These are phyloP conservation scores for Odontophorus gujanensis DNA, from an alignment of 2,113 vertebrate species.

Conservation along the genomic window DNA sequence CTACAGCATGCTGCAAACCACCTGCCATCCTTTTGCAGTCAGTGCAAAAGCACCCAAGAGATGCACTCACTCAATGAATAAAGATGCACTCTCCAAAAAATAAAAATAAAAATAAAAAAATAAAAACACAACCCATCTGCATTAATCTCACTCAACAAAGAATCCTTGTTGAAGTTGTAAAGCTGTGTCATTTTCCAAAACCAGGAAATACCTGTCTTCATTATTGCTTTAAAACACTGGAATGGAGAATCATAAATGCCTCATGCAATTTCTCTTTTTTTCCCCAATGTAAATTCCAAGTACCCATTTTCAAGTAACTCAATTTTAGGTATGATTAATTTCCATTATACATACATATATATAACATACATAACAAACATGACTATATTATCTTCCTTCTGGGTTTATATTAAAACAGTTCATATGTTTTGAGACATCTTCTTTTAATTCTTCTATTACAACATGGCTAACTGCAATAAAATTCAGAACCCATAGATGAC, in stretches of 20 bases:
- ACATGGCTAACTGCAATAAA: neutral
- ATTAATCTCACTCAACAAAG: neutral
- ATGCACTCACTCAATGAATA: neutral
- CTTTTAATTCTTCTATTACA: neutral
- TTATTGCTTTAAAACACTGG: neutral
- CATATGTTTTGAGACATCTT: neutral
- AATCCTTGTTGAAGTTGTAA: neutral
- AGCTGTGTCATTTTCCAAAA: neutral
- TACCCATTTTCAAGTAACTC: neutral
- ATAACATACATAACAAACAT: neutral
- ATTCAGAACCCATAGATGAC: neutral
- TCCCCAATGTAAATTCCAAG: neutral
- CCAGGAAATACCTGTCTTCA: neutral
- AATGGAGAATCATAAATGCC: neutral
- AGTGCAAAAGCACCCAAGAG: neutral
- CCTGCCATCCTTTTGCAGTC: neutral
- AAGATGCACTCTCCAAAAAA: neutral
- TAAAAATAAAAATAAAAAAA: too few relatives aligned
- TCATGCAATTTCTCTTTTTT: neutral
- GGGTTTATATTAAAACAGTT: neutral
- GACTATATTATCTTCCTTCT: neutral
- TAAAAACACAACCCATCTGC: neutral
- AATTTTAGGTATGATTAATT: neutral
- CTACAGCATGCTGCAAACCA: neutral
- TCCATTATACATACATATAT: too few relatives aligned